Evolutionary conservation across 2,888 invertebrate species (phyloP).

Genomic region (Zhengitettix transpicula): DNA sequence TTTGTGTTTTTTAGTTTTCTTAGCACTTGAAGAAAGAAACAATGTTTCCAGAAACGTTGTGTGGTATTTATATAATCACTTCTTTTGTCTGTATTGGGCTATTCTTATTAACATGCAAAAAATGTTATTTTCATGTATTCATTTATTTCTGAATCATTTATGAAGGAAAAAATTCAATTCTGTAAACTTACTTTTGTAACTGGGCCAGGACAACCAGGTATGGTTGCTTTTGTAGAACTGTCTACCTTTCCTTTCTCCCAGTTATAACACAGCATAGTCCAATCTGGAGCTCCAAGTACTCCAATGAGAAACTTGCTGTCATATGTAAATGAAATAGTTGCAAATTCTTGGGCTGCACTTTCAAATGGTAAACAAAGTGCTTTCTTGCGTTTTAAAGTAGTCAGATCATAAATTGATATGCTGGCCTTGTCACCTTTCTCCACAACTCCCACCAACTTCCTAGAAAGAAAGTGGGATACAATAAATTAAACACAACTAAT

Average conservation of each 20-base stretch:
- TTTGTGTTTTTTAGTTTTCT: too few relatives aligned
- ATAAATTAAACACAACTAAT: too few relatives aligned
- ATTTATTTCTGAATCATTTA: too few relatives aligned
- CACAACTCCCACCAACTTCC: constrained; percentile 35
- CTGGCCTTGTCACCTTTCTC: constrained; percentile 43
- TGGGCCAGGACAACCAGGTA: constrained; percentile 32
- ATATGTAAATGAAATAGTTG: constrained; percentile 57
- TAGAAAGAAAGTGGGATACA: constrained; percentile 20
- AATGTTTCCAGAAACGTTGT: too few relatives aligned
- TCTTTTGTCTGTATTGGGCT: too few relatives aligned
- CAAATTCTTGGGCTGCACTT: constrained; percentile 42
- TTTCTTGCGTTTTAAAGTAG: constrained; percentile 49
- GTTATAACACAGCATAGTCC: constrained; percentile 63
- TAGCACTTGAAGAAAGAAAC: too few relatives aligned
- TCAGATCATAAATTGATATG: constrained; percentile 54
- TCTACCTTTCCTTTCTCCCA: constrained; percentile 70
- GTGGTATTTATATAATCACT: too few relatives aligned
- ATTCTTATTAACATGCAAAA: too few relatives aligned
- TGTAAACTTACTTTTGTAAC: constrained; percentile 34
- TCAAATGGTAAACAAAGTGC: constrained; percentile 44
- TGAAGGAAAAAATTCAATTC: too few relatives aligned
- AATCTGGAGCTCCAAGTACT: constrained; percentile 69
- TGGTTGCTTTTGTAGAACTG: constrained; percentile 2
- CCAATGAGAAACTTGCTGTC: constrained; percentile 68
- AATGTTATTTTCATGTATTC: too few relatives aligned